Conservation (phyloP, 2,888 invertebrate species). For the Apoderus coryli region DNA sequence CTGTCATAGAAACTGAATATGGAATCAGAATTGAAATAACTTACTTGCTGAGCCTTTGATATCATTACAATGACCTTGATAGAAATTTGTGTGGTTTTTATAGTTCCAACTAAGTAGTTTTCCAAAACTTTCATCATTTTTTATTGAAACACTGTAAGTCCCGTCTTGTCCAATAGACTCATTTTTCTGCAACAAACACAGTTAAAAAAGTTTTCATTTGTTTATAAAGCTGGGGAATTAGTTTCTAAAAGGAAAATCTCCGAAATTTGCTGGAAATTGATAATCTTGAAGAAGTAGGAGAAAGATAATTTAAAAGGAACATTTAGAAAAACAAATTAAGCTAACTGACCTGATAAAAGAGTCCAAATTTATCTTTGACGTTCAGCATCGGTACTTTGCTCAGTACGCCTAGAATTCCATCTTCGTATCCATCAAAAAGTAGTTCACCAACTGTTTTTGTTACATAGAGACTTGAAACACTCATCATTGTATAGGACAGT, state of each 20-base stretch:
- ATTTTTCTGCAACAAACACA: no score
- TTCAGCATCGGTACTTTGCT: conserved; percentile 41
- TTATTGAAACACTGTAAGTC: conserved; percentile 57
- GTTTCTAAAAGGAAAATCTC: no score
- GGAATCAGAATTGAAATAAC: no score
- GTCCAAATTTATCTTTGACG: conserved; percentile 65
- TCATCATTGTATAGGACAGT: conserved; percentile 35
- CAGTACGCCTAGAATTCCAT: conserved; percentile 52
- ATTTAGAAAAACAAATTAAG: neutral
- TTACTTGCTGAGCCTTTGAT: conserved; percentile 67
- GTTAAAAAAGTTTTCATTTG: no score
- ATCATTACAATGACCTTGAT: conserved; percentile 41
- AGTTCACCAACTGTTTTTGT: conserved; percentile 53
- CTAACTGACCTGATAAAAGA: conserved; percentile 57
- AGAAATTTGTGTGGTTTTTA: conserved; percentile 39
- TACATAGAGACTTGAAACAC: conserved; percentile 34
- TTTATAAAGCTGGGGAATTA: no score
- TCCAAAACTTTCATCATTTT: conserved; percentile 50
- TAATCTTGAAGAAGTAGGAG: conserved; percentile 7
- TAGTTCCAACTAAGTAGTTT: conserved; percentile 59
- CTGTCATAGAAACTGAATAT: no score
- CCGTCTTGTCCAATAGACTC: conserved; percentile 57
- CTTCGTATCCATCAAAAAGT: conserved; percentile 68
- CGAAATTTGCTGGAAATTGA: conserved; percentile 1
- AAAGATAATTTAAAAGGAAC: conserved; percentile 2